Evolutionary conservation across 2,113 vertebrate species (phyloP).

Genomic region (Pterocles gutturalis): DNA sequence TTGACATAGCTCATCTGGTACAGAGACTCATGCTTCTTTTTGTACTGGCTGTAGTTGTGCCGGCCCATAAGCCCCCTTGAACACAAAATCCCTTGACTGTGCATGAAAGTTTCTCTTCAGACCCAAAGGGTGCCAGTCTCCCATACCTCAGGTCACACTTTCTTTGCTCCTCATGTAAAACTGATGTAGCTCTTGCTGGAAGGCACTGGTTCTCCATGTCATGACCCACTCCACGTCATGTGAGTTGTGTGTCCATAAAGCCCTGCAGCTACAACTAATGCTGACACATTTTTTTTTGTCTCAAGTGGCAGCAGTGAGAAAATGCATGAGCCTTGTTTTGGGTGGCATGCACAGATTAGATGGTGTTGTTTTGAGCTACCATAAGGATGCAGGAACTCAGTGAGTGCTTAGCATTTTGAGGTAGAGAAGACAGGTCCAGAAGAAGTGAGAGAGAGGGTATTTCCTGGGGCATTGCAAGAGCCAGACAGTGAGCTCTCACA

Average conservation of each 20-base stretch:
- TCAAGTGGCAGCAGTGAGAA: background rate
- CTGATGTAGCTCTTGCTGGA: rapidly evolving
- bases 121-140: background rate
- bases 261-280: rapidly evolving
- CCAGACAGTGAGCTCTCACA: background rate
- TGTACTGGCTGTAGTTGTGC: rapidly evolving
- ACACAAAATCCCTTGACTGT: background rate
- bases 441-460: background rate
- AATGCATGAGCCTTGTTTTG: background rate
- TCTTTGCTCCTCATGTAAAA: background rate
- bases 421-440: background rate
- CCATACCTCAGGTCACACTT: background rate
- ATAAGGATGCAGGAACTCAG: background rate
- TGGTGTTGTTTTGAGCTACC: background rate
- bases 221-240: too few species aligned
- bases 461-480: background rate
- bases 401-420: background rate
- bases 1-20: background rate
- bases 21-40: background rate
- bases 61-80: background rate
- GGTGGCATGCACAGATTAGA: background rate
- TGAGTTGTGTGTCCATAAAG: background rate
- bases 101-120: background rate
- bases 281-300: background rate
- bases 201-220: background rate